phyloP scores from a whole-genome alignment of 1,140 invertebrate species.

The Zaprionus ghesquierei region DNA sequence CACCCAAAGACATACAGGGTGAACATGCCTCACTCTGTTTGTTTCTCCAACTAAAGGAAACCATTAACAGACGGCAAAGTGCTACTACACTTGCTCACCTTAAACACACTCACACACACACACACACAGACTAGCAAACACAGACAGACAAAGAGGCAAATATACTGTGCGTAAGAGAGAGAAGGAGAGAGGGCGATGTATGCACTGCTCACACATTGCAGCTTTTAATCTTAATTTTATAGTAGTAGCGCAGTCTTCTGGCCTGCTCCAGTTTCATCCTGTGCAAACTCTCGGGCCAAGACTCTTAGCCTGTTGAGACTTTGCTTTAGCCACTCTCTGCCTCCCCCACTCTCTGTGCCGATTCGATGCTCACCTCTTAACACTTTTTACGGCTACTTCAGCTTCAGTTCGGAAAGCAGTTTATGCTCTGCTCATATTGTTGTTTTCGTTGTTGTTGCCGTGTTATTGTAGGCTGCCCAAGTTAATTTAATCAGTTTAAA shows the following conservation, averaged over 20 bases:
- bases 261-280: background rate
- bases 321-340: too few relatives aligned
- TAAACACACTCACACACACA: constrained; percentile 42
- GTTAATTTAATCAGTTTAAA: constrained; percentile 69
- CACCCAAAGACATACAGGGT: too few relatives aligned
- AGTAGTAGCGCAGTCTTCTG: constrained; percentile 46
- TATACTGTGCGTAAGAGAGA: background rate
- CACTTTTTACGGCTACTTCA: constrained; percentile 59
- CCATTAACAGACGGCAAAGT: constrained; percentile 57
- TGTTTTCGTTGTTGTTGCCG: too few relatives aligned
- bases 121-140: background rate
- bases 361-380: constrained; percentile 18
- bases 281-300: background rate
- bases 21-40: constrained; percentile 14
- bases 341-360: background rate
- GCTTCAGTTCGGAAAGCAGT: constrained; percentile 25
- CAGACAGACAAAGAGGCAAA: constrained; percentile 6
- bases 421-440: constrained; percentile 13
- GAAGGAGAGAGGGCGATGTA: background rate
- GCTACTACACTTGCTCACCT: constrained; percentile 48
- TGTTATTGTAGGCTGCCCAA: constrained; percentile 38
- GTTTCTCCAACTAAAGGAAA: constrained; percentile 28
- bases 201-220: constrained; percentile 40
- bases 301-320: background rate
- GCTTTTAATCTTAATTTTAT: constrained; percentile 80